phyloP scores from a whole-genome alignment of 2,888 invertebrate species.

The Beris chalybata region DNA sequence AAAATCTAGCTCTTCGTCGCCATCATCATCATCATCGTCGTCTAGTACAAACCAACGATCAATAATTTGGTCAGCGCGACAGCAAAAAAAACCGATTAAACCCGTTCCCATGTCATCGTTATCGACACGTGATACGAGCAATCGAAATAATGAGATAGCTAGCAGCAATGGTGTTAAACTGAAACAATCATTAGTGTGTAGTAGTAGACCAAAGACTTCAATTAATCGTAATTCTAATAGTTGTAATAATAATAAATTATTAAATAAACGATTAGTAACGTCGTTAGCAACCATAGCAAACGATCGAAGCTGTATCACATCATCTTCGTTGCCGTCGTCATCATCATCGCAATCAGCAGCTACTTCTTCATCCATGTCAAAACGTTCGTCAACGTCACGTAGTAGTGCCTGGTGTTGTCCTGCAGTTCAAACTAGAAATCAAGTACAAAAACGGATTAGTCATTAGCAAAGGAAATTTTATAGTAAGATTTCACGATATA shows the following conservation, averaged over 20 bases:
- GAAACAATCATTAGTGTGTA: constrained; percentile 31
- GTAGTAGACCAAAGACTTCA: constrained; percentile 32
- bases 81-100: constrained; percentile 16
- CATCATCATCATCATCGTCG: constrained; percentile 12
- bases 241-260: constrained; percentile 15
- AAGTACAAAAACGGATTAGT: constrained; percentile 45
- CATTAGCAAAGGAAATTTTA: constrained; percentile 33
- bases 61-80: constrained; percentile 22
- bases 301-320: constrained; percentile 1
- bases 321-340: background rate
- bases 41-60: constrained; percentile 21
- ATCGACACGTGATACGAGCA: constrained; percentile 17
- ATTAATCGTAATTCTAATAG: constrained; percentile 6
- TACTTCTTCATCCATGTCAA: constrained; percentile 32
- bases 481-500: too few species aligned
- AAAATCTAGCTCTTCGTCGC: constrained; percentile 23
- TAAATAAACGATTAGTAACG: constrained; percentile 39
- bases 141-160: constrained; percentile 13
- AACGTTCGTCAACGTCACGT: constrained; percentile 35
- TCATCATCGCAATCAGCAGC: constrained; percentile 13
- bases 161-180: constrained; percentile 7
- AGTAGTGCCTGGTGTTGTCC: constrained; percentile 47
- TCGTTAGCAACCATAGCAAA: constrained; percentile 19
- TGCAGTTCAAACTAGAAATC: constrained; percentile 42
- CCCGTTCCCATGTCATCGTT: constrained; percentile 4